These are phyloP conservation scores for Epinotia nisella DNA, from an alignment of 2,888 invertebrate species.

Conservation along the genomic window DNA sequence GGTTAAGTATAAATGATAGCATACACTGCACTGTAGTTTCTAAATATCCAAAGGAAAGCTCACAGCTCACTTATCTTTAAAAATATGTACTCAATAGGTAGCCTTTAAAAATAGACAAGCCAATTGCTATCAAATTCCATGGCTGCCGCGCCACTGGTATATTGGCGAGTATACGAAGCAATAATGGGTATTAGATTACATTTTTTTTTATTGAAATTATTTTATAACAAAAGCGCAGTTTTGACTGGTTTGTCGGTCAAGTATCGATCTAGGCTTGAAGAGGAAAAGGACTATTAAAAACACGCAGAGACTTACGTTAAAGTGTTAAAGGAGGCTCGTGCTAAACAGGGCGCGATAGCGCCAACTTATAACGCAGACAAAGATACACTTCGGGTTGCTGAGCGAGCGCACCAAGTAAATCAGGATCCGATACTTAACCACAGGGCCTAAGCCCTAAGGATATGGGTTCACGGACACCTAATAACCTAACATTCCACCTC, in stretches of 20 bases:
- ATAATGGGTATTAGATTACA: too few species aligned
- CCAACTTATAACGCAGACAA: not conserved
- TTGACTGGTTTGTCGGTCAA: too few species aligned
- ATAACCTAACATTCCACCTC: constrained; percentile 1
- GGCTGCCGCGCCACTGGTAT: not conserved
- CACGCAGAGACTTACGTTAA: too few species aligned
- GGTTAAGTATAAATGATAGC: too few species aligned
- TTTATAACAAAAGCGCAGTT: too few species aligned
- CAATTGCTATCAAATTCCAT: not conserved
- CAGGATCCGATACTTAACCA: not conserved
- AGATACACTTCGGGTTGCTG: not conserved
- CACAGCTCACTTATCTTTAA: not conserved
- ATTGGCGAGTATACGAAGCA: too few species aligned
- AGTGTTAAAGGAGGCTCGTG: too few species aligned
- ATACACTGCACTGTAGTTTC: not conserved
- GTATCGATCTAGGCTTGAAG: too few species aligned
- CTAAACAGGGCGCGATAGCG: not conserved
- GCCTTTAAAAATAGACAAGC: not conserved
- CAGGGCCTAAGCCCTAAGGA: not conserved
- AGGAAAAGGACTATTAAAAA: too few species aligned
- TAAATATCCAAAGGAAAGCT: not conserved
- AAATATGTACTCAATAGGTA: not conserved
- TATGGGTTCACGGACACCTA: constrained; percentile 11
- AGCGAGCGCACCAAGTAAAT: not conserved
- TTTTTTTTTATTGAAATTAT: too few species aligned